These are phyloP conservation scores for Oreocharis arfaki DNA, from an alignment of 2,113 vertebrate genomes.

Conservation along the genomic window DNA sequence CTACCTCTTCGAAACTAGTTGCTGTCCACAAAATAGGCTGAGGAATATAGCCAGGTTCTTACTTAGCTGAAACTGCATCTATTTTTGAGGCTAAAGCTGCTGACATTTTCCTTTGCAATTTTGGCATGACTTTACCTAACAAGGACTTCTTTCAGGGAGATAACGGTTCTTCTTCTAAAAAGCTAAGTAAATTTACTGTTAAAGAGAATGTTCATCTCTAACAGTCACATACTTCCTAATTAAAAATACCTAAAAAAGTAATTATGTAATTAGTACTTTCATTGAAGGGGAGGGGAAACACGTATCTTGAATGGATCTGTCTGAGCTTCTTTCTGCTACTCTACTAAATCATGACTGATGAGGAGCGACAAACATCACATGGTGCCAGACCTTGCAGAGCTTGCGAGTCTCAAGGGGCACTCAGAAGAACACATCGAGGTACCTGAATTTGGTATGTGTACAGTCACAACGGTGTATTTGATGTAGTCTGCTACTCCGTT, in stretches of 20 bases:
- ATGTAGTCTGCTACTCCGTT: neutral
- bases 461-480: neutral
- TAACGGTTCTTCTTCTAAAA: neutral
- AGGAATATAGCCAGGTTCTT: neutral
- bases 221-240: neutral
- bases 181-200: neutral
- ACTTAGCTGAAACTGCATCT: neutral
- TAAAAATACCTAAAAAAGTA: neutral
- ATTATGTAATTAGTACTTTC: neutral
- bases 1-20: neutral
- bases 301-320: fast-evolving
- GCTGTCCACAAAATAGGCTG: neutral
- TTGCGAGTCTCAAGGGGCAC: neutral
- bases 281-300: neutral
- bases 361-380: neutral
- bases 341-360: neutral
- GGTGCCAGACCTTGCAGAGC: neutral
- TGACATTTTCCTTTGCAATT: neutral
- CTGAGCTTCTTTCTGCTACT: neutral
- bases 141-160: neutral
- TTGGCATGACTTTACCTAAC: neutral
- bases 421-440: neutral
- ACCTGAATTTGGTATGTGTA: neutral
- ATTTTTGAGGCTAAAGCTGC: neutral
- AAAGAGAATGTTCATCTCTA: neutral